Percentiles rank a stretch among this genome's conserved stretches.
Conservation (phyloP, 2,888 invertebrate species). For the Sceliomorpha sp. region DNA sequence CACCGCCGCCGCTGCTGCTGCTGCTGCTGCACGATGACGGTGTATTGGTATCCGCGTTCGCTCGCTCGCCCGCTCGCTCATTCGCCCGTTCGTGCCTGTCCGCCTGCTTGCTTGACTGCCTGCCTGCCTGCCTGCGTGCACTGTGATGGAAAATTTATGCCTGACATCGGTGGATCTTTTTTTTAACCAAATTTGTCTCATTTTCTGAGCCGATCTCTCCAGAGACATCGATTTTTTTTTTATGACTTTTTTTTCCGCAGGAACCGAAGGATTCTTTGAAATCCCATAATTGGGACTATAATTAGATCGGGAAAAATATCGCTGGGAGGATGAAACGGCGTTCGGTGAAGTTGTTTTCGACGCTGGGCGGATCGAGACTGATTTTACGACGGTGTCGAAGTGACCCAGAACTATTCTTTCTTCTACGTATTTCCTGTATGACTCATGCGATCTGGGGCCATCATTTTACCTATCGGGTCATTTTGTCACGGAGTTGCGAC, state of each 20-base stretch:
- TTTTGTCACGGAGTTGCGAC: no score
- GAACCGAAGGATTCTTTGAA: not conserved
- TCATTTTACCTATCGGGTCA: no score
- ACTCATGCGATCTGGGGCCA: no score
- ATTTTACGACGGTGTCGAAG: no score
- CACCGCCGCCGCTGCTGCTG: slow-evolving; percentile 23
- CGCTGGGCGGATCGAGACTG: no score
- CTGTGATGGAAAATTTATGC: slow-evolving; percentile 55
- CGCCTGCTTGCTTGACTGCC: not conserved
- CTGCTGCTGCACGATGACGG: slow-evolving; percentile 16
- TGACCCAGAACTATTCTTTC: no score
- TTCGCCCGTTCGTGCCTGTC: not conserved
- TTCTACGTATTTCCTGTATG: no score
- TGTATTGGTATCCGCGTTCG: slow-evolving; percentile 29
- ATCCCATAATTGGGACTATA: not conserved
- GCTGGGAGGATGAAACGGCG: no score
- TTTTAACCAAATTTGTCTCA: slow-evolving; percentile 56
- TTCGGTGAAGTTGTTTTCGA: no score
- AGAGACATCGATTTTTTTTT: slow-evolving; percentile 32
- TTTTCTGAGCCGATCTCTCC: slow-evolving; percentile 46
- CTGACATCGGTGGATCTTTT: slow-evolving; percentile 46
- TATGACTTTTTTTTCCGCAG: slow-evolving; percentile 14
- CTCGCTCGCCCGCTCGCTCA: slow-evolving; percentile 3
- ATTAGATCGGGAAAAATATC: no score
- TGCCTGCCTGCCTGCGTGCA: slow-evolving; percentile 21